Evolutionary conservation across 2,888 invertebrate species (phyloP), one percentile per base, ranked within the genome.

Genomic region (Malacosoma neustria): DNA sequence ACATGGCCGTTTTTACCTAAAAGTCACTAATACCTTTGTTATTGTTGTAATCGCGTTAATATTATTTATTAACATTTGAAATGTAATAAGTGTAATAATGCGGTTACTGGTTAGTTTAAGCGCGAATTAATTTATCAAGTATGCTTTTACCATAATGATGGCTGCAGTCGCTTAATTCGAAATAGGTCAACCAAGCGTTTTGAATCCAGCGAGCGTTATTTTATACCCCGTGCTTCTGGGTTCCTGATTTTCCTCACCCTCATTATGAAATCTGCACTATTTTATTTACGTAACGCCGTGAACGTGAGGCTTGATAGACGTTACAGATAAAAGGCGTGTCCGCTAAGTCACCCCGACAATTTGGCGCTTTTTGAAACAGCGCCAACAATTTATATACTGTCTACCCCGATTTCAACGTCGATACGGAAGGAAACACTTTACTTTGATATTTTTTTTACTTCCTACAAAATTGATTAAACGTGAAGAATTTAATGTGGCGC

Each of bases 301-400:
- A 59, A 66, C 60, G 59, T 61, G 57, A 64, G 66, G 56, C 54
- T 57, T 74, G 72, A 75, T 77, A 75, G 72, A 74, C 77, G 71
- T 73, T 63, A 84, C 84, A 84, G 76, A 77, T 77, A 80, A 84
- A 84, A 80, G 81, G 82, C 82, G 82, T 73, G 70, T 64, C 77
- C 62, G 62, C 56, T 63, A 54, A 67, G 61, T 61, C 61, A 65
- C 70, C 65, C 67, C 58, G 62, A 64, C 71, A 68, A 70, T 77
- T 80, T 56, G 68, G 66, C 62, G 65, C 71, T 73, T 73, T 76
- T 82, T 76, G 73, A 80, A 74, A 72, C 75, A 71, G 71, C 66
- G 70, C 72, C 75, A 76, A 72, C 70, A 68, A 81, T 81, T 80
- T 81, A 76, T 82, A 72, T 69, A 61, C 72, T 72, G 69, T 77